Base-by-base conservation (phyloP, 2,797 vertebrate genomes). In the Etheostoma nigrum region DNA sequence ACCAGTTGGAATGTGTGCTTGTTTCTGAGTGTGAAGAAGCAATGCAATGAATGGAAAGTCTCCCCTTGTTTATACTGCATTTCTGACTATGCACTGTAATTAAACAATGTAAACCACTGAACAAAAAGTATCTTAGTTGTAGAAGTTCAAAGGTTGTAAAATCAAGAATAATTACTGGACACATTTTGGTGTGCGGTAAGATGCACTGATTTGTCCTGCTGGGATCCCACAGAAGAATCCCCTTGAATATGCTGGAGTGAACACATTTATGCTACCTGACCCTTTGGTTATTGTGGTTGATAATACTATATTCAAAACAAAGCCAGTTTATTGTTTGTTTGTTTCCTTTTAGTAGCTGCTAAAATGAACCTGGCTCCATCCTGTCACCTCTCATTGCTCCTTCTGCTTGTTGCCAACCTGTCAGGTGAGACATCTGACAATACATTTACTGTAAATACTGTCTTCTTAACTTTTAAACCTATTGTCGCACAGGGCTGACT, bases 331-430 rank as follows among this genome's bases (percentile, higher is more conserved):
- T n/a, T 1, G 8, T 3, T 23, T 9, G 4, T 44, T 44, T 44
- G 12, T 51, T 68, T 58, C 15, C n/a, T 79, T 71, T 40, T 36
- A 33, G 57, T 30, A 84, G 86, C 23, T 68, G 23, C 49, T 52
- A 91, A 76, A 65, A 91, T 85, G 87, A 91, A 79, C 36, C 30
- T 48, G 40, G 44, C 54, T 72, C 49, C 67, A 27, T 66, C 57
- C 44, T 81, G 60, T 66, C 72, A 68, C 55, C 53, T 87, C 23
- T 49, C 77, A 19, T 69, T 88, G 52, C 62, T 91, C 45, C 42
- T 87, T 19, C 52, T 92, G 72, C 64, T 87, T 25, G 14, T 54
- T 53, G 30, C 74, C 23, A 74, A 71, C 27, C 53, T 76, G 13
- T 71, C 79, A 86, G 91, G 92, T 93, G 64, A 90, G 76, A 1